A percentile compares a stretch with the other conserved stretches of the same genome.
These are phyloP conservation scores for Lycophotia porphyrea DNA, from an alignment of 2,888 invertebrate genomes.

Conservation along the genomic window DNA sequence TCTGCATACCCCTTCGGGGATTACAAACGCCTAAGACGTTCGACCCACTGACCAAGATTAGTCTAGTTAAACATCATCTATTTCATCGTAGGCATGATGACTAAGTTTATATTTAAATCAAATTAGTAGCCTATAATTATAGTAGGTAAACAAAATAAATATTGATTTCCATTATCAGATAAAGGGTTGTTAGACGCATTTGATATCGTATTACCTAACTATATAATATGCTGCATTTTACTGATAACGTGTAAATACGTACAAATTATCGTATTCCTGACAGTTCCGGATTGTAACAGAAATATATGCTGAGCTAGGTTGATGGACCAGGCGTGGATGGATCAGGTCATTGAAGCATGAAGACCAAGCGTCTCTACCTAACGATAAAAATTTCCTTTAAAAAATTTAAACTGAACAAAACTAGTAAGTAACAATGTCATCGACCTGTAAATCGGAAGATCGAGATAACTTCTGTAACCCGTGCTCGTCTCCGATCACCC, in stretches of 20 bases:
- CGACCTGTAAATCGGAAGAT: conserved; percentile 63
- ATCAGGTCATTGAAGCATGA: background rate
- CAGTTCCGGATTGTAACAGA: conserved; percentile 5
- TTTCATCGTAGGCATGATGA: too few relatives aligned
- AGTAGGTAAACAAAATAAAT: too few relatives aligned
- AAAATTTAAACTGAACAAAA: background rate
- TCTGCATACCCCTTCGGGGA: too few relatives aligned
- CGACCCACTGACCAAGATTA: too few relatives aligned
- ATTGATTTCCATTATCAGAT: conserved; percentile 52
- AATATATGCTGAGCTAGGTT: background rate
- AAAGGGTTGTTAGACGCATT: conserved; percentile 39
- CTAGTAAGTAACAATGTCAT: conserved; percentile 56
- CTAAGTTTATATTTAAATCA: too few relatives aligned
- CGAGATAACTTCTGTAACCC: conserved; percentile 68
- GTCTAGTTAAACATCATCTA: too few relatives aligned
- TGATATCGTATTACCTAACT: background rate
- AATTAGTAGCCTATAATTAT: too few relatives aligned
- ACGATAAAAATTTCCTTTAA: background rate
- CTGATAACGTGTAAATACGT: background rate
- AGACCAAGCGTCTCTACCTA: background rate
- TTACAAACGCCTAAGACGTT: too few relatives aligned
- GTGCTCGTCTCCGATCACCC: conserved; percentile 52
- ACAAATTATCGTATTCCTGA: background rate
- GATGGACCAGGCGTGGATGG: background rate
- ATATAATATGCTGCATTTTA: conserved; percentile 22